Conservation (phyloP, 2,113 vertebrate genomes). For the Muntiacus muntjak region DNA sequence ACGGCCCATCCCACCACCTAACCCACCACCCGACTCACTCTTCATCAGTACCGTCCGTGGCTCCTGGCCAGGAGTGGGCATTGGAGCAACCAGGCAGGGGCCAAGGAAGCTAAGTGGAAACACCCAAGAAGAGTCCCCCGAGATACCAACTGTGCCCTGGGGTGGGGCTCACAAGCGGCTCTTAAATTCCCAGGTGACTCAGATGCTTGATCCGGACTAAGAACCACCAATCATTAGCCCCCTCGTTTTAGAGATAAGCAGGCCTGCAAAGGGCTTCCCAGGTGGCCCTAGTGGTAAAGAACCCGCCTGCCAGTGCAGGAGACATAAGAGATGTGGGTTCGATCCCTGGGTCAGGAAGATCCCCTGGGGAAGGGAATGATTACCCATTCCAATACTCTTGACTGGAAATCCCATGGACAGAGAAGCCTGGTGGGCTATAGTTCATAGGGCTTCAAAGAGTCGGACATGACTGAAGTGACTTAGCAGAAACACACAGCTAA, state of each 20-base stretch:
- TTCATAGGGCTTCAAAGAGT: neutral
- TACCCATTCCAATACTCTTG: neutral
- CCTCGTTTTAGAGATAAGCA: neutral
- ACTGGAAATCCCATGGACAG: neutral
- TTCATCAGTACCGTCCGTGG: neutral
- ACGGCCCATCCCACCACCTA: neutral
- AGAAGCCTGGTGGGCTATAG: neutral
- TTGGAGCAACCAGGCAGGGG: neutral
- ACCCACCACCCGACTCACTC: neutral
- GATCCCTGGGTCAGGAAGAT: neutral
- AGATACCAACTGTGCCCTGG: accelerated
- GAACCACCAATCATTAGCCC: neutral
- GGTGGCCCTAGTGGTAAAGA: neutral
- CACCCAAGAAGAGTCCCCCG: neutral
- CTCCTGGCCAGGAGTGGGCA: neutral
- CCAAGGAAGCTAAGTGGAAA: neutral
- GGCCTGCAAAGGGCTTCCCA: neutral
- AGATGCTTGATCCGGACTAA: neutral
- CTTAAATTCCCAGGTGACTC: neutral
- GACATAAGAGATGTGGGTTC: neutral
- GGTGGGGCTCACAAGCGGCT: neutral
- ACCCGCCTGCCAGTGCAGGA: neutral
- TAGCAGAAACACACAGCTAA: neutral
- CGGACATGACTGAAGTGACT: neutral
- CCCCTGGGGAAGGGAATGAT: neutral